A percentile compares a stretch with the other conserved stretches of the same genome.
Conservation (phyloP, 1,140 invertebrate genomes). For the Drosophila kurseongensis region DNA sequence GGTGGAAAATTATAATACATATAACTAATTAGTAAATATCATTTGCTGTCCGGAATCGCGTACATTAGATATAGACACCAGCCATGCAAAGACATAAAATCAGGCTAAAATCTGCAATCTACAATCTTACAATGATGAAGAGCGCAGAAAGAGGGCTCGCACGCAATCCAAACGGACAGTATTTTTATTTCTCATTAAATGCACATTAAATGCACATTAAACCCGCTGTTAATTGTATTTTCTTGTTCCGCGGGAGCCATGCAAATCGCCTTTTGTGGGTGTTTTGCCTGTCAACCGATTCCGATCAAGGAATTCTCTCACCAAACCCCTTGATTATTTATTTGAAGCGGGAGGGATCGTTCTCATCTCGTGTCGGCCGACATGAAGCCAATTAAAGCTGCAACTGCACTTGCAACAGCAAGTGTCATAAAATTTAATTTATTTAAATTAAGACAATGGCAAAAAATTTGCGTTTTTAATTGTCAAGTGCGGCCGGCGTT, state of each 20-base stretch:
- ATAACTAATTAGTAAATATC: conserved; percentile 70
- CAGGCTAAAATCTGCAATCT: conserved; percentile 12
- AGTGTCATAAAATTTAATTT: conserved; percentile 82
- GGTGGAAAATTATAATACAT: conserved; percentile 46
- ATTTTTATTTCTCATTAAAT: conserved; percentile 58
- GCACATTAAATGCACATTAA: conserved; percentile 43
- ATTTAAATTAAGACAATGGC: conserved; percentile 82
- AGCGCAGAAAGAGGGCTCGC: conserved; percentile 10
- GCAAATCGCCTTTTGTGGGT: conserved; percentile 34
- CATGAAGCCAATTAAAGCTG: conserved; percentile 76
- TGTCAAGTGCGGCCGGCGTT: conserved; percentile 43
- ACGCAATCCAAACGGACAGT: conserved; percentile 38
- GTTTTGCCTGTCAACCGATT: conserved; percentile 37
- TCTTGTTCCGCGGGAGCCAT: conserved; percentile 32
- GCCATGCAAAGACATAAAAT: conserved; percentile 64
- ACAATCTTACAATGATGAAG: conserved; percentile 19
- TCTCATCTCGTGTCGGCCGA: conserved; percentile 55
- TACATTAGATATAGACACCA: conserved; percentile 41
- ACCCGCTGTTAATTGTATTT: conserved; percentile 59
- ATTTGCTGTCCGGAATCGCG: conserved; percentile 35
- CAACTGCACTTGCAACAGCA: conserved; percentile 55
- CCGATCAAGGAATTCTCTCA: conserved; percentile 28
- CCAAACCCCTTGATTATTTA: conserved; percentile 15
- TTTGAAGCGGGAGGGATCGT: conserved; percentile 12
- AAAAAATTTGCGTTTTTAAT: conserved; percentile 83